A percentile compares a stretch with the other conserved stretches of the same genome.
Evolutionary conservation across 1,140 invertebrate genomes (phyloP).

Genomic region (Hyposmocoma kahamanoa): DNA sequence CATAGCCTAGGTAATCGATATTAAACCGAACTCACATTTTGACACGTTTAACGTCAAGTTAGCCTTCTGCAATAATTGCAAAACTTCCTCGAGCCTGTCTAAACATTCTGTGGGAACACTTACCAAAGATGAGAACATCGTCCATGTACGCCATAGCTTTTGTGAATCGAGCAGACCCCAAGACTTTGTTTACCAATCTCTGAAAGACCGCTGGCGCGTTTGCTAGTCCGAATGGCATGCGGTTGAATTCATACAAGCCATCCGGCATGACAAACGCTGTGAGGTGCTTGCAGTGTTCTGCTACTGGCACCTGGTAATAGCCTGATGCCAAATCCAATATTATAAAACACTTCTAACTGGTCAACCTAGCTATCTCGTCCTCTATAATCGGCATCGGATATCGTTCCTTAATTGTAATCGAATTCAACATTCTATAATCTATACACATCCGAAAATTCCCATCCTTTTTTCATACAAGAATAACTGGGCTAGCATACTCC

Average conservation of each 20-base stretch:
- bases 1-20: constrained; percentile 2
- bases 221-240: constrained; percentile 3
- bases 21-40: not conserved
- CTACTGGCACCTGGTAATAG: constrained; percentile 3
- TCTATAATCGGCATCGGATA: constrained; percentile 5
- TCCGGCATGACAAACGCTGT: constrained; percentile 3
- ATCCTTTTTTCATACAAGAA: constrained; percentile 1
- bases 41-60: not conserved
- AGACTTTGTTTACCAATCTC: not conserved
- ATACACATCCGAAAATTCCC: constrained; percentile 1
- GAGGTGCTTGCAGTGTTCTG: not conserved
- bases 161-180: not conserved
- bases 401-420: not conserved
- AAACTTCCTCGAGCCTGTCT: not conserved
- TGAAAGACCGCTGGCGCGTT: constrained; percentile 1
- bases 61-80: not conserved
- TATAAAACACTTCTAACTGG: not conserved
- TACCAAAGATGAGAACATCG: not conserved
- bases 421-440: constrained; percentile 1
- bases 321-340: not conserved
- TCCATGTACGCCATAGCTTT: not conserved
- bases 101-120: not conserved
- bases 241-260: constrained; percentile 3
- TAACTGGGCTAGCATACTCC: not conserved
- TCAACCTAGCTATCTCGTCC: not conserved